Evolutionary conservation across 2,113 vertebrate genomes (phyloP), one percentile per base, ranked within the genome.

Genomic region (Equus quagga): DNA sequence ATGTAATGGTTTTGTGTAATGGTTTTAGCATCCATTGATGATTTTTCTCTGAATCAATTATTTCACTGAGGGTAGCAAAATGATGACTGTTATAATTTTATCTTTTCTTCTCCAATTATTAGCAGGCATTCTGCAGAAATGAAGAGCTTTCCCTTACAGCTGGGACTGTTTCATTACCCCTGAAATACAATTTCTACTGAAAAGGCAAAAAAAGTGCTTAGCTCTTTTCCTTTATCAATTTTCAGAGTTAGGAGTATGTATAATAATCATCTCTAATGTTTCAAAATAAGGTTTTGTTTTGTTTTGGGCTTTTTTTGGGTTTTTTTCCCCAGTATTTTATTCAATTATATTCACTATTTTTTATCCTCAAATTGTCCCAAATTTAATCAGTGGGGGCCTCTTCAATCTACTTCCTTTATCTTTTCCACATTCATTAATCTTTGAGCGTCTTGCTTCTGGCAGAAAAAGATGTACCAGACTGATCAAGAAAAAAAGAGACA

Each of bases 41-140:
- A 26, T 56, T 69, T 96, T 80, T 69, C 51, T 79, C 28, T 93
- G 21, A 93, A 72, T 87, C 19, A 72, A 15, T 93, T 78, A 70
- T 82, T 93, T 95, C 44, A 90, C 62, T 51, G 49, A 96, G 2
- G 44, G 26, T 84, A 95, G 67, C 58, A 96, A 95, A 95, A 92
- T 79, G 36, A 28, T 70, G 79, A 82, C 82, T 86, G 14, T 78
- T 95, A 31, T 82, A 92, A 62, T 86, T 86, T 80, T 90, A 92
- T 86, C 10, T 87, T 79, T 73, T 89, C 13, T 72, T 82, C 49
- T 98, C 62, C 41, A 54, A 78, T 90, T 87, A 87, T 83, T 82
- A 60, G 36, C 56, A 96, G 51, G 14, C 28, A 85, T 89, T 92
- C 36, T 94, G 79, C 33, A 80, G 72, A 54, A 90, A 89, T 69